Evolutionary conservation across 2,888 invertebrate genomes (phyloP).

Genomic region (Macrosoma leucophasiata): DNA sequence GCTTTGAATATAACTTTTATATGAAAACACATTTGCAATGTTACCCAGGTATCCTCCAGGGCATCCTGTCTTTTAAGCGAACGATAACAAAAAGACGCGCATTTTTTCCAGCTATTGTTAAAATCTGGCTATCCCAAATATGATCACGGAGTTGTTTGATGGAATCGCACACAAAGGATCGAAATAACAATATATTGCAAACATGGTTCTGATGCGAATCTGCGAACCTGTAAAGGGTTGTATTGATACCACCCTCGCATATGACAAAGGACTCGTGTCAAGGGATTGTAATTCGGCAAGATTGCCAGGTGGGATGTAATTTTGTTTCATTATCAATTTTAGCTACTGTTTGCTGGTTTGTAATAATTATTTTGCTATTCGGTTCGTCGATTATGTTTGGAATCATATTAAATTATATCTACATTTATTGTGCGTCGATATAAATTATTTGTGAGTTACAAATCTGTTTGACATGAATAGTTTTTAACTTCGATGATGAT

Average conservation of each 20-base stretch:
- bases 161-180: constrained; percentile 31
- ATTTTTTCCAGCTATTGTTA: constrained; percentile 42
- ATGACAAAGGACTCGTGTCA: constrained; percentile 25
- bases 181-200: constrained; percentile 46
- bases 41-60: too few relatives aligned
- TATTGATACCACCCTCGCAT: constrained; percentile 25
- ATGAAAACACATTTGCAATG: too few relatives aligned
- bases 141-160: constrained; percentile 43
- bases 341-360: too few relatives aligned
- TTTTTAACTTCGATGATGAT: too few relatives aligned
- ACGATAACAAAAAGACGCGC: constrained; percentile 31
- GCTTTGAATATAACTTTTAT: too few relatives aligned
- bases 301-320: constrained; percentile 20
- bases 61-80: too few relatives aligned
- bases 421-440: too few relatives aligned
- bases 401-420: too few relatives aligned
- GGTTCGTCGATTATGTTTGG: too few relatives aligned
- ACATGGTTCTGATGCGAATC: constrained; percentile 30
- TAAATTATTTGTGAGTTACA: too few relatives aligned
- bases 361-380: too few relatives aligned
- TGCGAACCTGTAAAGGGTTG: constrained; percentile 20
- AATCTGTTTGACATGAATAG: too few relatives aligned
- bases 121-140: constrained; percentile 49
- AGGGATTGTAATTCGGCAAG: constrained; percentile 20
- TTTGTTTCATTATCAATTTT: constrained; percentile 16